Evolutionary conservation across 92 coral and sea anemone species (phyloP).

Genomic region (Palythoa grandiflora): DNA sequence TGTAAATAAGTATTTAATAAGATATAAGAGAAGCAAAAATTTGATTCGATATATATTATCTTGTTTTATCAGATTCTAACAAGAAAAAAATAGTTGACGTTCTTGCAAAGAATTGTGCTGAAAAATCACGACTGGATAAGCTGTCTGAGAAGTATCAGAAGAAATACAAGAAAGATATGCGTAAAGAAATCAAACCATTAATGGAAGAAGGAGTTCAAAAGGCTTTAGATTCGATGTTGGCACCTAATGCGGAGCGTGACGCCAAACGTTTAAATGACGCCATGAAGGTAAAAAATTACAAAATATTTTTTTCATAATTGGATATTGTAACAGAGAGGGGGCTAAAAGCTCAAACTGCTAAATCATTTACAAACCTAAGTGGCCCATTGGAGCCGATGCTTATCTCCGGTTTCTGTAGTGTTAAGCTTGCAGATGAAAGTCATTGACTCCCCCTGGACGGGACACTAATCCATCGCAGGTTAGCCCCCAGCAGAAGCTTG

Average conservation of each 20-base stretch:
- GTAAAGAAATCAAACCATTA: conserved; percentile 73
- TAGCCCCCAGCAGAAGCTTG: too few species aligned
- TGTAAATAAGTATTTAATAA: too few species aligned
- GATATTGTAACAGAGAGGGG: too few species aligned
- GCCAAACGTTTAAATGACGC: conserved; percentile 83
- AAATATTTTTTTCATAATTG: background rate
- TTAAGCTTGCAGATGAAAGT: too few species aligned
- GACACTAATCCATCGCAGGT: too few species aligned
- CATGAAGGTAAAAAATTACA: conserved; percentile 66
- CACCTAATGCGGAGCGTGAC: conserved; percentile 68
- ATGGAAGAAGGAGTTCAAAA: conserved; percentile 81
- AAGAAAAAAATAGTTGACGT: conserved; percentile 78
- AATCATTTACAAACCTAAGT: too few species aligned
- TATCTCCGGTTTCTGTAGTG: too few species aligned
- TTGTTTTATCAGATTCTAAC: conserved; percentile 57
- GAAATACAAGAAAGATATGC: conserved; percentile 78
- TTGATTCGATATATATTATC: too few species aligned
- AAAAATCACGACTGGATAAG: conserved; percentile 63
- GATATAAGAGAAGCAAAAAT: too few species aligned
- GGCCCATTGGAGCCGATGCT: too few species aligned
- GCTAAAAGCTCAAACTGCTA: too few species aligned
- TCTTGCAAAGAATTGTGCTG: conserved; percentile 76
- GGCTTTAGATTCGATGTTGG: conserved; percentile 75
- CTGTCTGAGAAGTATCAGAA: conserved; percentile 76
- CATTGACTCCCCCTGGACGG: too few species aligned